A percentile compares a stretch with the other conserved stretches of the same genome.
Evolutionary conservation across 2,888 invertebrate genomes (phyloP).

Genomic region (Hypomecis atomaria): DNA sequence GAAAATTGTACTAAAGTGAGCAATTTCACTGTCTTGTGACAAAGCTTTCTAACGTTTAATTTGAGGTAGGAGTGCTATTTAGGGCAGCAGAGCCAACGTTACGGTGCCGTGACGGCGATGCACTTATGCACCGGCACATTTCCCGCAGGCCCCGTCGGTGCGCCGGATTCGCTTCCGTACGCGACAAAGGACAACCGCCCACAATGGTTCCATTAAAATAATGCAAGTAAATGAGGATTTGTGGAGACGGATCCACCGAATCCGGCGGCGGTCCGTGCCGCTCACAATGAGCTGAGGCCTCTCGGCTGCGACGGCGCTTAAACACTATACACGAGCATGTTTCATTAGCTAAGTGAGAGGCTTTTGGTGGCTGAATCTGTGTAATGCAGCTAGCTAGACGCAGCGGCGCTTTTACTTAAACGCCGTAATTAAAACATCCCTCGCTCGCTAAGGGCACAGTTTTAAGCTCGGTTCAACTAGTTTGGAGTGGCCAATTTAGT

Average conservation of each 20-base stretch:
- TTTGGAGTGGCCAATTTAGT: slow-evolving; percentile 80
- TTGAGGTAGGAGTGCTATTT: slow-evolving; percentile 66
- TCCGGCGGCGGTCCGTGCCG: slow-evolving; percentile 62
- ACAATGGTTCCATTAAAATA: slow-evolving; percentile 85
- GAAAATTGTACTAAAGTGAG: slow-evolving; percentile 51
- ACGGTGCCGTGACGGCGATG: slow-evolving; percentile 52
- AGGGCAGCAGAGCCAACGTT: slow-evolving; percentile 55
- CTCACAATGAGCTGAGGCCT: slow-evolving; percentile 68
- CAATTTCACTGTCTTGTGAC: slow-evolving; percentile 66
- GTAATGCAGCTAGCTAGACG: slow-evolving; percentile 81
- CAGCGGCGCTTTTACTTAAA: slow-evolving; percentile 83
- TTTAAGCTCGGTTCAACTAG: slow-evolving; percentile 80
- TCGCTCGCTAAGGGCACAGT: slow-evolving; percentile 73
- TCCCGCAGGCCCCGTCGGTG: slow-evolving; percentile 64
- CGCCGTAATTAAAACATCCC: slow-evolving; percentile 82
- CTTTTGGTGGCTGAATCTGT: slow-evolving; percentile 84
- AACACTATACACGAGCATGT: slow-evolving; percentile 84
- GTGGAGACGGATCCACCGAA: slow-evolving; percentile 78
- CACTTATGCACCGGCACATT: slow-evolving; percentile 79
- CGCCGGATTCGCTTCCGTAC: slow-evolving; percentile 70
- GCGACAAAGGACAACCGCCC: slow-evolving; percentile 82
- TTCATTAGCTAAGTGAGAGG: slow-evolving; percentile 86
- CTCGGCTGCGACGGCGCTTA: slow-evolving; percentile 69
- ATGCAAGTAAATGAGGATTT: slow-evolving; percentile 85
- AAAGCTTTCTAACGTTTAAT: slow-evolving; percentile 66